Evolutionary conservation across 2,113 vertebrate genomes (phyloP), one percentile per base, ranked within the genome.

Genomic region (Hyla sarda): DNA sequence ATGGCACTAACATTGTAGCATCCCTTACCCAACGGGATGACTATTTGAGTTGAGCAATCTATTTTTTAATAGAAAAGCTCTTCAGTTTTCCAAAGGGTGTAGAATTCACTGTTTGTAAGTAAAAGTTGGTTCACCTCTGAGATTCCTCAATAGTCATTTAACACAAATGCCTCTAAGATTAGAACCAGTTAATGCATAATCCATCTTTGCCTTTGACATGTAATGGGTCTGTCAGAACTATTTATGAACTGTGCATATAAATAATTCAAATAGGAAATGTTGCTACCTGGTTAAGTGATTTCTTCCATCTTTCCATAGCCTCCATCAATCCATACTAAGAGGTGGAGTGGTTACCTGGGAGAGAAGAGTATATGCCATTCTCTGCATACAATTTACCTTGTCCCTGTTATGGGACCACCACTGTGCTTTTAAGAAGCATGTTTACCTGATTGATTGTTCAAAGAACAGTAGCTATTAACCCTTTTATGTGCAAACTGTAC

Each of bases 271-370:
- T 84, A 84, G 83, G 83, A 77, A 84, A 77, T 65, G 56, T 56
- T 84, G 73, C 72, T 84, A 84, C 73, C 83, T 84, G 83, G 73
- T 84, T 77, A 84, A 84, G 83, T 84, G 83, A 84, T 84, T 76
- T 65, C 56, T 72, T 54, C 81, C 25, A 85, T 41, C 52, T 71
- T 23, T 54, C 56, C 82, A 84, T 48, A 34, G 82, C 54, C 77
- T 47, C 47, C 83, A 78, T 50, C 25, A 67, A 62, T 52, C 67
- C 73, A 65, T 52, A 67, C 62, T 62, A 62, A 60, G 62, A 76
- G 21, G 32, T 16, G 82, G 17, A 72, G 19, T 34, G 21, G 41
- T 67, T 82, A 69, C 81, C 65, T 72, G 45, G 23, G 81, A 72
- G 81, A 83, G 47, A 71, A 62, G 58, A 21, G 54, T 45, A 62